Conservation (phyloP, 2,113 vertebrate species). For the Hippoglossus stenolepis region DNA sequence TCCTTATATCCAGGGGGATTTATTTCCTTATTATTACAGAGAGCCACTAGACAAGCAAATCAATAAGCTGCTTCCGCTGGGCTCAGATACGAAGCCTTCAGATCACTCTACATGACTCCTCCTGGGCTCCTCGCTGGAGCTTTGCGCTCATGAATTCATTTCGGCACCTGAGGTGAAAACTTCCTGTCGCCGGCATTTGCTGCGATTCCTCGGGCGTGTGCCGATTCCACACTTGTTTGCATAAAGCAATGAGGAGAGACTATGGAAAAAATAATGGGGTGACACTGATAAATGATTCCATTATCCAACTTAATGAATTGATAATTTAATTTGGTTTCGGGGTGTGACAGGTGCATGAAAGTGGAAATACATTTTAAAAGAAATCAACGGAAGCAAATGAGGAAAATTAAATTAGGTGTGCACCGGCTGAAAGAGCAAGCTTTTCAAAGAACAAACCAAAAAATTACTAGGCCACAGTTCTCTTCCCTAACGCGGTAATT, state of each 20-base stretch:
- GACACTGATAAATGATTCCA: slow-evolving; percentile 70
- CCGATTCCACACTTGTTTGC: slow-evolving; percentile 37
- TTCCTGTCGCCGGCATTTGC: slow-evolving; percentile 19
- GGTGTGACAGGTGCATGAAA: slow-evolving; percentile 55
- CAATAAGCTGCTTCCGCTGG: slow-evolving; percentile 73
- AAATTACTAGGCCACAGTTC: slow-evolving; percentile 37
- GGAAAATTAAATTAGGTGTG: slow-evolving; percentile 54
- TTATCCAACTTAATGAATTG: slow-evolving; percentile 71
- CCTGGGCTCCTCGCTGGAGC: slow-evolving; percentile 33
- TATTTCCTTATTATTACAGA: slow-evolving; percentile 80
- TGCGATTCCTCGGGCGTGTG: neutral
- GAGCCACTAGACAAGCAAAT: slow-evolving; percentile 75
- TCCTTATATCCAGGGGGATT: slow-evolving; percentile 75
- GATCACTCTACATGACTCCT: slow-evolving; percentile 50
- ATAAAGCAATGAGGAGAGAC: slow-evolving; percentile 26
- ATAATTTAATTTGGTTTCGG: slow-evolving; percentile 59
- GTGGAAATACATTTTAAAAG: slow-evolving; percentile 42
- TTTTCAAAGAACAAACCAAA: slow-evolving; percentile 17
- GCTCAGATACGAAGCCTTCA: slow-evolving; percentile 48
- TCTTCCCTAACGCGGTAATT: slow-evolving; percentile 22
- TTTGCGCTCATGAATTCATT: slow-evolving; percentile 39
- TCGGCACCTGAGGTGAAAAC: slow-evolving; percentile 25
- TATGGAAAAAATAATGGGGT: slow-evolving; percentile 57
- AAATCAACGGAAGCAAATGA: slow-evolving; percentile 36
- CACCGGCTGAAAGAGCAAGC: slow-evolving; percentile 26